Evolutionary conservation across 2,797 vertebrate genomes (phyloP), one percentile per base, ranked within the genome.

Genomic region (Oryzias dopingdopingensis): DNA sequence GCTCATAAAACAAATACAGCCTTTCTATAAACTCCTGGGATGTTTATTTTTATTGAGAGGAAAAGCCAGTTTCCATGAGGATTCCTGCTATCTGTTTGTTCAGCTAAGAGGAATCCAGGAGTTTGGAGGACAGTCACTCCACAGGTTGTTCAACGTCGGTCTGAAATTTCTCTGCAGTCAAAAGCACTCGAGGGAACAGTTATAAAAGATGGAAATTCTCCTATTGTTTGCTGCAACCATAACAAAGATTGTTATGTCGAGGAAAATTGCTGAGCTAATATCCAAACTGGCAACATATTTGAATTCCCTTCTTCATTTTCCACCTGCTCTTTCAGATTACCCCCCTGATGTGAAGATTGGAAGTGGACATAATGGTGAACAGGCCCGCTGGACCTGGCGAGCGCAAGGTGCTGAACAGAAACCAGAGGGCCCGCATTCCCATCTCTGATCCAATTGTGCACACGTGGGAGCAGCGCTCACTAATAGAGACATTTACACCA

Each of bases 401-500:
- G 88, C 82, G 87, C 80, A 77, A 63, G 83, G 84, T 84, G 84
- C 79, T 82, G 80, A 86, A 79, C 67, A 75, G 75, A 70, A 79
- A 81, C 79, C 78, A 80, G 91, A 91, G 92, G 88, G 91, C 92
- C 92, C 91, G 76, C 78, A 91, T 69, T 93, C 91, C 92, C 92
- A 93, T 89, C 89, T 94, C 93, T 80, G 91, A 90, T 94, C 93
- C 82, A 85, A 72, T 79, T 53, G 24, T 4, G 18, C 67, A 84
- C 87, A 81, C 77, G 32, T 5, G 77, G 85, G 87, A 88, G 75
- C 74, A 79, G 78, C 79, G 70, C 76, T 76, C 23, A 91, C 94
- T 98, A 97, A 98, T 97, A 96, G 94, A 98, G 95, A 98, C 94
- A 92, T 97, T 95, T 95, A 94, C 95, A 96, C 92, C 92, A 96